These are phyloP conservation scores for Clamator glandarius DNA, from an alignment of 2,797 vertebrate genomes.

Conservation along the genomic window DNA sequence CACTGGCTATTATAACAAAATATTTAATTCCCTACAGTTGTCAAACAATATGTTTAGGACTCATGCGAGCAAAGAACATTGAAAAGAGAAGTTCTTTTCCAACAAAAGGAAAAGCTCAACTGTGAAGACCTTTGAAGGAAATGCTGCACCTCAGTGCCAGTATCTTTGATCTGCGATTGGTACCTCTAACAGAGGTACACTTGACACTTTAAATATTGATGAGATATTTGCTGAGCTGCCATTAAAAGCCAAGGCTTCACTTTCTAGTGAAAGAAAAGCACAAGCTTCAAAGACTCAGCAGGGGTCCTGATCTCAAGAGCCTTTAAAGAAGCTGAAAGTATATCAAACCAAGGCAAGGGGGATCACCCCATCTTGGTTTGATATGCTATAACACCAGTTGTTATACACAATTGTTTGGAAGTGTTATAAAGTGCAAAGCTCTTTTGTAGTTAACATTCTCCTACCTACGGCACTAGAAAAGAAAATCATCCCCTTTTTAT, in stretches of 20 bases:
- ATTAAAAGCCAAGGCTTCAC: constrained; percentile 67
- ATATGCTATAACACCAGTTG: constrained; percentile 30
- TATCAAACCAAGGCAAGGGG: constrained; percentile 52
- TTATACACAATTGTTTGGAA: constrained; percentile 39
- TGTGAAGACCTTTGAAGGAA: constrained; percentile 65
- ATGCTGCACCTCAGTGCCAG: constrained; percentile 44
- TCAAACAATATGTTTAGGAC: constrained; percentile 40
- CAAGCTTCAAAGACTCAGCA: constrained; percentile 66
- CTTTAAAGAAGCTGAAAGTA: constrained; percentile 67
- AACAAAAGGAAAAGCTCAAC: constrained; percentile 53
- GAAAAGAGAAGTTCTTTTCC: constrained; percentile 43
- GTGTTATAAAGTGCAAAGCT: not conserved
- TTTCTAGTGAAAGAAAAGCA: constrained; percentile 65
- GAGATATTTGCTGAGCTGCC: constrained; percentile 72
- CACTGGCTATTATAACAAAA: constrained; percentile 16
- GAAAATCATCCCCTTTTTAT: not conserved
- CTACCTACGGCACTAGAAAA: not conserved
- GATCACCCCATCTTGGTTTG: constrained; percentile 47
- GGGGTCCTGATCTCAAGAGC: constrained; percentile 70
- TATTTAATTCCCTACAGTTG: constrained; percentile 31
- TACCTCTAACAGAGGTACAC: constrained; percentile 70
- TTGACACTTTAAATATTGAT: constrained; percentile 78
- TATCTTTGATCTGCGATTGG: constrained; percentile 71
- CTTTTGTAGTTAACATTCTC: constrained; percentile 20
- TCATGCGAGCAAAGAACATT: not conserved